These are phyloP conservation scores for Papilio machaon DNA, from an alignment of 1,140 invertebrate species.

Conservation along the genomic window DNA sequence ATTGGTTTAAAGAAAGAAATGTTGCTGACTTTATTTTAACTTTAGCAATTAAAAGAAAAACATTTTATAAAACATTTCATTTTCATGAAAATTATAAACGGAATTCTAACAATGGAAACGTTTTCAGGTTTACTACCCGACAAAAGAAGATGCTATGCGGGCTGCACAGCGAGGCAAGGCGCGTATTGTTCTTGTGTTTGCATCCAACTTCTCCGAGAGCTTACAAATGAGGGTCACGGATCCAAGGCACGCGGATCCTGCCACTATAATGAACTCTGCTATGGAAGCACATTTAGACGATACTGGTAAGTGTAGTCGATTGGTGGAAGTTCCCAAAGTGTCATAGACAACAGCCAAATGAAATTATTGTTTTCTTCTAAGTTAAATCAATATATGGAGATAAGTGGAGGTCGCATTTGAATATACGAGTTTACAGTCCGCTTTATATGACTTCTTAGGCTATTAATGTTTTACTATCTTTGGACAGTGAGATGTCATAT, in stretches of 20 bases:
- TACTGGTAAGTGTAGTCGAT: slow-evolving; percentile 87
- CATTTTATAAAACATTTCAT: neutral
- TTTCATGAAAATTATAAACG: neutral
- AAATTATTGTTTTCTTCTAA: too few relatives aligned
- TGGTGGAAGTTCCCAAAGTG: neutral
- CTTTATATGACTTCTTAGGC: too few relatives aligned
- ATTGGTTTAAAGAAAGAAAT: too few relatives aligned
- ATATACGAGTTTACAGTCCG: too few relatives aligned
- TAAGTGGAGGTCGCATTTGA: too few relatives aligned
- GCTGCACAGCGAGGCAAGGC: slow-evolving; percentile 89
- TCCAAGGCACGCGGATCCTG: slow-evolving; percentile 86
- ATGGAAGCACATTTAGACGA: slow-evolving; percentile 93
- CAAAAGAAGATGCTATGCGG: slow-evolving; percentile 83
- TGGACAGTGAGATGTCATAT: too few relatives aligned
- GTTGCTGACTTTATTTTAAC: neutral
- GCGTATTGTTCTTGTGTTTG: slow-evolving; percentile 92
- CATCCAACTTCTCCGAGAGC: slow-evolving; percentile 91
- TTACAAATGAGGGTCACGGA: slow-evolving; percentile 87
- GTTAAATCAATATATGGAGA: too few relatives aligned
- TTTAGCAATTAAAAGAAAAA: neutral
- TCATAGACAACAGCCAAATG: neutral
- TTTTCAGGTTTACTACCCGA: slow-evolving; percentile 77
- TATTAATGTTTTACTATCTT: too few relatives aligned
- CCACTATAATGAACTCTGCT: slow-evolving; percentile 87
- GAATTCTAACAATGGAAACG: slow-evolving; percentile 22